These are phyloP conservation scores for Sitodiplosis mosellana DNA, from an alignment of 1,140 invertebrate species.

Conservation along the genomic window DNA sequence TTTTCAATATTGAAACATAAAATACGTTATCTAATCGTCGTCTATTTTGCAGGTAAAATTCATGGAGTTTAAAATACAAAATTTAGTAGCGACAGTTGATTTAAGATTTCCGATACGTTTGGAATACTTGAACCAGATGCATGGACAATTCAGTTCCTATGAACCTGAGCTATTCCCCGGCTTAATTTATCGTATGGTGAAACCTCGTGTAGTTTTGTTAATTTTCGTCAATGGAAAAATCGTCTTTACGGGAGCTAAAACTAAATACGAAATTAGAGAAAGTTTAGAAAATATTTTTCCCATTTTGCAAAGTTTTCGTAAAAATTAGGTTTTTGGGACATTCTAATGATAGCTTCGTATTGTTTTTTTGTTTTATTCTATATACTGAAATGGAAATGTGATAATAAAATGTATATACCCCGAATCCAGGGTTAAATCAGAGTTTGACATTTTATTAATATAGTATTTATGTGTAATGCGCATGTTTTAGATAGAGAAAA, in stretches of 20 bases:
- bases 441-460: no score
- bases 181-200: slow-evolving; percentile 93
- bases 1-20: slow-evolving; percentile 3
- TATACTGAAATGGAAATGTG: no score
- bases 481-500: no score
- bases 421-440: no score
- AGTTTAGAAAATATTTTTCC: slow-evolving; percentile 93
- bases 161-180: slow-evolving; percentile 91
- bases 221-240: slow-evolving; percentile 98
- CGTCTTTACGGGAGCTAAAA: slow-evolving; percentile 90
- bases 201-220: slow-evolving; percentile 83
- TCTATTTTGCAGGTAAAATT: slow-evolving; percentile 68
- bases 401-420: no score
- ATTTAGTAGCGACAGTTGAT: slow-evolving; percentile 97
- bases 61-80: slow-evolving; percentile 94
- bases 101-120: slow-evolving; percentile 93
- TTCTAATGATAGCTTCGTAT: no score
- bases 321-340: slow-evolving; percentile 33
- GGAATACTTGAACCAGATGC: slow-evolving; percentile 84
- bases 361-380: no score
- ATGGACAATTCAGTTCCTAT: slow-evolving; percentile 88
- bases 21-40: slow-evolving; percentile 4
- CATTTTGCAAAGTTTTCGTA: slow-evolving; percentile 88
- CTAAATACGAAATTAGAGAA: slow-evolving; percentile 78
- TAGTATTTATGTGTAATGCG: no score